These are phyloP conservation scores for Brachyptera risi DNA, from an alignment of 2,888 invertebrate genomes.

Conservation along the genomic window DNA sequence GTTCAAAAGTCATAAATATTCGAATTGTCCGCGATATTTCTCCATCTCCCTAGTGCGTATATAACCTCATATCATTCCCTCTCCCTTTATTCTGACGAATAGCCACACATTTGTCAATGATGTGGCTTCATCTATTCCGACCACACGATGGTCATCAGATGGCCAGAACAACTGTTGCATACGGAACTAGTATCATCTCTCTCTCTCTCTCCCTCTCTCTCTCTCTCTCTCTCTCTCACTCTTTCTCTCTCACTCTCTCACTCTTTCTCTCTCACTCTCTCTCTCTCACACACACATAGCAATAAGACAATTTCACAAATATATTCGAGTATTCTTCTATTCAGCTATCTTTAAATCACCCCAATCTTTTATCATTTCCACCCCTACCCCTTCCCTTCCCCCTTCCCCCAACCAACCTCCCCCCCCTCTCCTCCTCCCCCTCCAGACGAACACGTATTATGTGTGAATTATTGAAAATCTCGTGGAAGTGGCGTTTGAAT, in stretches of 20 bases:
- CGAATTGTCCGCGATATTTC: too few relatives aligned
- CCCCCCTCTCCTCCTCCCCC: too few relatives aligned
- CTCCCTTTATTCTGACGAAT: conserved; percentile 1
- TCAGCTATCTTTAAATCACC: too few relatives aligned
- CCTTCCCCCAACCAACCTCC: neutral
- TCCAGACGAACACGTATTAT: too few relatives aligned
- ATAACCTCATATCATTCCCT: conserved; percentile 5
- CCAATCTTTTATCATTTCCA: too few relatives aligned
- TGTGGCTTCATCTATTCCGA: neutral
- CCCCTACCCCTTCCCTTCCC: too few relatives aligned
- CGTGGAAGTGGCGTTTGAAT: conserved; percentile 1
- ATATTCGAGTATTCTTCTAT: too few relatives aligned
- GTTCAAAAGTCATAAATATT: too few relatives aligned
- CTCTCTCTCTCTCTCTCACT: too few relatives aligned
- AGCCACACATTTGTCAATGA: conserved; percentile 7
- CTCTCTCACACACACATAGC: neutral
- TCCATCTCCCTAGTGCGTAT: too few relatives aligned
- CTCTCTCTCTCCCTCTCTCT: too few relatives aligned
- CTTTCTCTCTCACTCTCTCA: neutral
- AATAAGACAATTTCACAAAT: neutral
- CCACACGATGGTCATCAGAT: conserved; percentile 19
- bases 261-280: neutral
- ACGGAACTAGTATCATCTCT: conserved; percentile 5
- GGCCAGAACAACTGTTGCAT: conserved; percentile 19
- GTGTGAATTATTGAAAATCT: conserved; percentile 17